Percentiles rank a stretch among this genome's conserved stretches.
Evolutionary conservation across 2,888 invertebrate genomes (phyloP).

Genomic region (Drosophila kokeensis): DNA sequence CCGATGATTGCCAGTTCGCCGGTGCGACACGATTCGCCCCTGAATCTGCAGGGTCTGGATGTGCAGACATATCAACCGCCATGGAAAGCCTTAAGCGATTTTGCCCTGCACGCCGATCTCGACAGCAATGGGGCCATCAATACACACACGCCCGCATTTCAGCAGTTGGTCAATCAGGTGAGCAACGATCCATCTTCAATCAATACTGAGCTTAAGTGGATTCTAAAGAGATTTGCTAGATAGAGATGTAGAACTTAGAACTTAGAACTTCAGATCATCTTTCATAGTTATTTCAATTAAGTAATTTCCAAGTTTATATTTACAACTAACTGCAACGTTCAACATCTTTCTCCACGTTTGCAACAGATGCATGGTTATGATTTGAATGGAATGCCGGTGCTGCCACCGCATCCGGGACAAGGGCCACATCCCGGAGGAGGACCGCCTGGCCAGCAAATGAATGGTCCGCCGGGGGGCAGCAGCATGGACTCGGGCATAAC

Average conservation of each 20-base stretch:
- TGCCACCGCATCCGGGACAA: constrained; percentile 83
- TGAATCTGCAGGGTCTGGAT: constrained; percentile 94
- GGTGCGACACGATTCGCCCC: constrained; percentile 94
- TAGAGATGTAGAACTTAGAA: too few species aligned
- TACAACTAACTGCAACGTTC: neutral
- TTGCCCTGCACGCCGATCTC: constrained; percentile 96
- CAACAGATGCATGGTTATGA: constrained; percentile 96
- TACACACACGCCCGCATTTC: constrained; percentile 95
- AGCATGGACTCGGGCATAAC: constrained; percentile 86
- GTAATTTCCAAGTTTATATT: neutral
- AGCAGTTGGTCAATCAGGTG: constrained; percentile 98
- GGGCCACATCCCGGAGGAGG: constrained; percentile 86
- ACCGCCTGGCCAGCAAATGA: constrained; percentile 86
- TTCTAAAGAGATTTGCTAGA: neutral
- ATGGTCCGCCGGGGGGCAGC: constrained; percentile 86
- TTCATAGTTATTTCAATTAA: neutral
- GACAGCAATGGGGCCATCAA: constrained; percentile 91
- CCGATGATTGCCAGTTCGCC: constrained; percentile 99
- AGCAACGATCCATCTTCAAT: constrained; percentile 38
- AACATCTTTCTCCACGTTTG: neutral
- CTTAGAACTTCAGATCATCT: neutral
- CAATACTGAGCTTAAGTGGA: neutral
- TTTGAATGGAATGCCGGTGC: constrained; percentile 87
- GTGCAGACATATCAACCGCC: constrained; percentile 96
- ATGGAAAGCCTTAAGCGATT: constrained; percentile 98